phyloP scores from a whole-genome alignment of 1,140 invertebrate species.

The Hypothenemus hampei region DNA sequence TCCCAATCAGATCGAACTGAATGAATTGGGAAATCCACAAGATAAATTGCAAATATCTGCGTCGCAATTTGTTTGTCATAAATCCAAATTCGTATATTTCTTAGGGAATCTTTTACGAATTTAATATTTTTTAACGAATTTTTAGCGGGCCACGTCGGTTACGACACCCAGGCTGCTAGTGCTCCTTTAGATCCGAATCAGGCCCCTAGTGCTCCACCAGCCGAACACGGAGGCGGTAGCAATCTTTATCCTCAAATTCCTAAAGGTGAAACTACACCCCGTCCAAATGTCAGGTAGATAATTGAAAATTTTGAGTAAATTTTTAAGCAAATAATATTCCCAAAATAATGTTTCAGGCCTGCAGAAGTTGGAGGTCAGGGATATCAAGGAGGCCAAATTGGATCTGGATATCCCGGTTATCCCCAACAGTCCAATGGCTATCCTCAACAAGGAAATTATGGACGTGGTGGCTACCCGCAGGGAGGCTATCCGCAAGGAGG shows the following conservation, averaged over 20 bases:
- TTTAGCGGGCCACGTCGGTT: slow-evolving; percentile 25
- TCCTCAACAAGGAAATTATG: slow-evolving; percentile 25
- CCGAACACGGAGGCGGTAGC: not conserved
- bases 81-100: not conserved
- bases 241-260: slow-evolving; percentile 22
- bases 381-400: slow-evolving; percentile 30
- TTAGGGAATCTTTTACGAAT: not conserved
- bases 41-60: not conserved
- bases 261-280: slow-evolving; percentile 25
- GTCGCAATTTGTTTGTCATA: not conserved
- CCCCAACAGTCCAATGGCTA: slow-evolving; percentile 19
- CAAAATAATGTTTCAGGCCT: too few species aligned
- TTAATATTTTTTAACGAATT: slow-evolving; percentile 4
- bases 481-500: slow-evolving; percentile 25
- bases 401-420: slow-evolving; percentile 28
- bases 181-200: slow-evolving; percentile 9
- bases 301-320: not conserved
- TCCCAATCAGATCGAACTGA: slow-evolving; percentile 3
- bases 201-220: slow-evolving; percentile 1
- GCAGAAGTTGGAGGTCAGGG: slow-evolving; percentile 21
- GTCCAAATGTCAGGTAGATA: slow-evolving; percentile 24
- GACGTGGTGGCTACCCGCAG: slow-evolving; percentile 20
- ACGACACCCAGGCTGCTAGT: slow-evolving; percentile 27
- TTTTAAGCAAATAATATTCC: not conserved
- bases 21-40: not conserved